Conservation (phyloP, 2,113 vertebrate species). For the Hydropotes inermis region DNA sequence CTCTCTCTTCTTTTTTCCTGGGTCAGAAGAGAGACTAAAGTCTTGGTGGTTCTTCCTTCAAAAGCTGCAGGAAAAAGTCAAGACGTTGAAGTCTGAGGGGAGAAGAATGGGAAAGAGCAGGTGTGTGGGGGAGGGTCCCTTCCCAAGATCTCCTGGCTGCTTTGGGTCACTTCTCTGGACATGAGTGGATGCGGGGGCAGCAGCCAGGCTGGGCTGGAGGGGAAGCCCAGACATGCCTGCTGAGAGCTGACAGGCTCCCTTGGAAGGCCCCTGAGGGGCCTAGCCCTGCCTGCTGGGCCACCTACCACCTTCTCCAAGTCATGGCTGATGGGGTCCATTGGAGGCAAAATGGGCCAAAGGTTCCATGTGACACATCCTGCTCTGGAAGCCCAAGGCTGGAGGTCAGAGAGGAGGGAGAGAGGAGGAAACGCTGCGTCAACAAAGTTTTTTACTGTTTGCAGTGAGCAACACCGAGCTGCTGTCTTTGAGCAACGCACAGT, state of each 20-base stretch:
- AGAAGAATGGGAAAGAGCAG: background rate
- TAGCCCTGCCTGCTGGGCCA: background rate
- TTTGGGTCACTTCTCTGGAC: background rate
- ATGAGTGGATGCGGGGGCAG: background rate
- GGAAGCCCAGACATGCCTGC: background rate
- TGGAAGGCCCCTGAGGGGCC: background rate
- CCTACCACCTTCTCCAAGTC: background rate
- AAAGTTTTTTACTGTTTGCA: background rate
- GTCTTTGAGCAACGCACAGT: rapidly evolving
- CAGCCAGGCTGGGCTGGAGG: background rate
- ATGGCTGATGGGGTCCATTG: background rate
- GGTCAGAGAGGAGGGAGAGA: background rate
- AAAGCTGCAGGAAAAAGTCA: slow-evolving; percentile 47
- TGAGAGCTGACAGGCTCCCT: background rate
- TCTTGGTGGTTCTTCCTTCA: slow-evolving; percentile 24
- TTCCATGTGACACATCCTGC: background rate
- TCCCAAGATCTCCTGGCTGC: background rate
- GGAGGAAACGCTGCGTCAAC: background rate
- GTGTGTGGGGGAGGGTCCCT: background rate
- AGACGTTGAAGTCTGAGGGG: background rate
- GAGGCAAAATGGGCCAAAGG: background rate
- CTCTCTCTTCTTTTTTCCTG: background rate
- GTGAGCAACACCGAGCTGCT: rapidly evolving
- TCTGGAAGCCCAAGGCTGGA: background rate
- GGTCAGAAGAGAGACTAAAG: background rate